phyloP scores from a whole-genome alignment of 2,113 vertebrate genomes.

The Alaudala cheleensis region DNA sequence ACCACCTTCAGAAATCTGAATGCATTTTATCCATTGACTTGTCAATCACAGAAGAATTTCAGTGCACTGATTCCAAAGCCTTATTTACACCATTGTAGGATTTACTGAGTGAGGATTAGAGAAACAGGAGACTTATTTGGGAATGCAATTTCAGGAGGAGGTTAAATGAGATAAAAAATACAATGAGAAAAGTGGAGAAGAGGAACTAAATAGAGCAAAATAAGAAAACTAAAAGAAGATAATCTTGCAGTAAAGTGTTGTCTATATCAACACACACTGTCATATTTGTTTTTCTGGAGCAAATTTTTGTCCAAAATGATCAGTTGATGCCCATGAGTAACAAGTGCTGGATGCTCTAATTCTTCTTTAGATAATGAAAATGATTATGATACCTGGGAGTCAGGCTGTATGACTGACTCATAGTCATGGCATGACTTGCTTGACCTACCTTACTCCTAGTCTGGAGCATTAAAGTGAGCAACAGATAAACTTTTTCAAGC shows the following conservation, averaged over 20 bases:
- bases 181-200: background rate
- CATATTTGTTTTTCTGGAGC: background rate
- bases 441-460: background rate
- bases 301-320: background rate
- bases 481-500: background rate
- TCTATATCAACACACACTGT: background rate
- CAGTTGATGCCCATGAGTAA: background rate
- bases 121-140: background rate
- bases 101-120: background rate
- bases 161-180: background rate
- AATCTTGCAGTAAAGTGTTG: background rate
- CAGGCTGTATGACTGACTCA: background rate
- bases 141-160: background rate
- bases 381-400: background rate
- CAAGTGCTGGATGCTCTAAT: background rate
- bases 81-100: background rate
- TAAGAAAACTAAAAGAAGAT: background rate
- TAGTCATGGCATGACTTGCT: background rate
- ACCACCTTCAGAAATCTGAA: background rate
- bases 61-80: background rate
- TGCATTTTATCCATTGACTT: background rate
- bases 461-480: background rate
- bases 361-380: background rate
- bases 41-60: background rate
- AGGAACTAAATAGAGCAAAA: background rate